A percentile compares a stretch with the other conserved stretches of the same genome.
Conservation (phyloP, 2,797 vertebrate genomes). For the Macropus fuliginosus region DNA sequence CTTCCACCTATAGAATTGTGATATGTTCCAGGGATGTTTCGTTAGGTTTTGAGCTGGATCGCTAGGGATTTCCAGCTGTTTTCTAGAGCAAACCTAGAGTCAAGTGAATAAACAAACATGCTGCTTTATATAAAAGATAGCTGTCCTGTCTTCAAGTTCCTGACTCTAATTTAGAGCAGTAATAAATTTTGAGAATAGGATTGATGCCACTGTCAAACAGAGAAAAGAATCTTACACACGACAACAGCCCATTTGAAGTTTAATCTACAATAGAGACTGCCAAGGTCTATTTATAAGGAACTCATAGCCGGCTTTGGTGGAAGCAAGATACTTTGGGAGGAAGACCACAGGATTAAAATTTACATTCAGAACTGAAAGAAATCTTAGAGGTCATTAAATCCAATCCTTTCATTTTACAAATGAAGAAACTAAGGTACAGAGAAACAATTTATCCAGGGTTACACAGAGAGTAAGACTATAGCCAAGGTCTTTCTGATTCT, state of each 20-base stretch:
- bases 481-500: not conserved
- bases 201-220: conserved; percentile 50
- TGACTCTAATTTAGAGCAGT: conserved; percentile 49
- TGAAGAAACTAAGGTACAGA: not conserved
- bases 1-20: conserved; percentile 25
- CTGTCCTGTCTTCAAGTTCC: conserved; percentile 30
- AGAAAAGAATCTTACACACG: conserved; percentile 53
- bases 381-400: not conserved
- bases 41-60: not conserved
- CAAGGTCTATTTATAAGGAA: not conserved
- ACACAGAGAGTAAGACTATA: not conserved
- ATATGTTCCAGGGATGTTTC: not conserved
- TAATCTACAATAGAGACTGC: not conserved
- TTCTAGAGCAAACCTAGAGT: conserved; percentile 34
- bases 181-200: conserved; percentile 45
- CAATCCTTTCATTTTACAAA: not conserved
- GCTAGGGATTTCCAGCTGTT: conserved; percentile 32
- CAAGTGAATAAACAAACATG: conserved; percentile 8
- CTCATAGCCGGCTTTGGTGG: not conserved
- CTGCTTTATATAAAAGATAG: conserved; percentile 56
- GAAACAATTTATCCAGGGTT: not conserved
- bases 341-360: not conserved
- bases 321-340: not conserved
- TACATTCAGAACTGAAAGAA: not conserved
- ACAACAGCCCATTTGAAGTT: not conserved